Evolutionary conservation across 2,113 vertebrate genomes (phyloP).

Genomic region (Sorex araneus): DNA sequence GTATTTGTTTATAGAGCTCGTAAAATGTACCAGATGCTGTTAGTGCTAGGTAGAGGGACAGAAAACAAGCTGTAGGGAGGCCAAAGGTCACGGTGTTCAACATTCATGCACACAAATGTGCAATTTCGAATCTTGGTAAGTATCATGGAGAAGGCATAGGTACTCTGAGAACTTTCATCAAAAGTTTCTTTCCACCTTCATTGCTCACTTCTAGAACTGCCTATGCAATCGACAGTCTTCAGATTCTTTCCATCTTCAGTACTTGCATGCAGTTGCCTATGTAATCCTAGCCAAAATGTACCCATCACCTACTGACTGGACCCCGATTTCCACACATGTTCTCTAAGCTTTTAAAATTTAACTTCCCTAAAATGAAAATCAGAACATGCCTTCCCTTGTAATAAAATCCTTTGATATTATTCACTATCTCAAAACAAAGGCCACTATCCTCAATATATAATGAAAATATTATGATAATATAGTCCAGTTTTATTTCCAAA

Average conservation of each 20-base stretch:
- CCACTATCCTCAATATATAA: not conserved
- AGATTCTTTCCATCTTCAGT: too few species aligned
- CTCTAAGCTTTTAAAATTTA: not conserved
- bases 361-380: not conserved
- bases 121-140: not conserved
- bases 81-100: not conserved
- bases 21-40: too few species aligned
- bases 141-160: not conserved
- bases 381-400: not conserved
- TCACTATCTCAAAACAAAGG: conserved; percentile 24
- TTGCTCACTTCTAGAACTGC: too few species aligned
- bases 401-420: not conserved
- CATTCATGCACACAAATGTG: not conserved
- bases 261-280: too few species aligned
- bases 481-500: not conserved
- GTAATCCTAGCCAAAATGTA: not conserved
- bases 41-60: too few species aligned
- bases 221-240: too few species aligned
- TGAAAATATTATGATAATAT: not conserved
- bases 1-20: too few species aligned
- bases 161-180: not conserved
- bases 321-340: not conserved
- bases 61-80: too few species aligned
- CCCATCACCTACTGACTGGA: not conserved
- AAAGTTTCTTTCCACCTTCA: not conserved